Evolutionary conservation across 2,113 vertebrate genomes (phyloP), one percentile per base, ranked within the genome.

Genomic region (Chaetodon auriga): DNA sequence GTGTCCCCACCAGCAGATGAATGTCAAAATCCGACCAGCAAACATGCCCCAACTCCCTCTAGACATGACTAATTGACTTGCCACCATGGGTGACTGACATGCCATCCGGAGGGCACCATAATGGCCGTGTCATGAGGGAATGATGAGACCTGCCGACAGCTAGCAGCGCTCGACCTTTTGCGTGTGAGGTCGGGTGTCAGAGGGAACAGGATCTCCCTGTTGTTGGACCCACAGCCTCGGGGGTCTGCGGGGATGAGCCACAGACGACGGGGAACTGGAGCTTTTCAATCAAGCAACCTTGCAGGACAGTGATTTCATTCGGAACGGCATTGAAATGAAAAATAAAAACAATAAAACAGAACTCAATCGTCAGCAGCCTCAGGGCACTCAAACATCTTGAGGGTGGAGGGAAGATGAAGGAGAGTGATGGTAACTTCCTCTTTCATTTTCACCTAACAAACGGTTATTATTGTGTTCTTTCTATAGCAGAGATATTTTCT

Each of bases 61-160:
- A 51, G 88, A 89, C 71, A 21, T 93, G 93, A 95, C 96, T 97
- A 97, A 98, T 97, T 97, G 96, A 98, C 96, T 96, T 95, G 95
- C 95, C 96, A 96, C 95, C 95, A 94, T 94, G 95, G 92, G 95
- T 95, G 95, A 96, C 93, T 95, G 96, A 96, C 95, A 95, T 87
- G 91, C 89, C 95, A 95, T 90, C 90, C 81, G 71, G 63, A 63
- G 90, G 81, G 93, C 94, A 83, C 14, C 91, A 94, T 96, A 96
- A 96, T 91, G 89, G 94, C 93, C 73, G n/a, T 90, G 94, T 95
- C 95, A 94, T 92, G 90, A 94, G 88, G 95, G 94, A 97, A 95
- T 95, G 96, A 96, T 93, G 89, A 88, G 87, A 92, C 89, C 85
- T 82, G 95, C 93, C 88, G 87, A 87, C 92, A 91, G 93, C 95